Percentiles rank a stretch among this genome's conserved stretches.
phyloP scores from a whole-genome alignment of 2,888 invertebrate species.

The Amiota minor region DNA sequence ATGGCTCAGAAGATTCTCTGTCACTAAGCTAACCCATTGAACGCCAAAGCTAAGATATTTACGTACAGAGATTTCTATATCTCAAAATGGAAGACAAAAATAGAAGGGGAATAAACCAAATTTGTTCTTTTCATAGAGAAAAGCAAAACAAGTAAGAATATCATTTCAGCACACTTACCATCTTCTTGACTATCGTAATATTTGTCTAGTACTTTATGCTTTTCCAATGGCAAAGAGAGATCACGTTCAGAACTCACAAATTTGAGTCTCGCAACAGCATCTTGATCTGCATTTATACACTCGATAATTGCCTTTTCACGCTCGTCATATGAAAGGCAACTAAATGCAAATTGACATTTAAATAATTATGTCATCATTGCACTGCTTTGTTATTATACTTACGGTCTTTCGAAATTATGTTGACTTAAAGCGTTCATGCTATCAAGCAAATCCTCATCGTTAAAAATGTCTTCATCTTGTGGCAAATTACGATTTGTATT shows the following conservation, averaged over 20 bases:
- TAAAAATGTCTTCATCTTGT: conserved; percentile 41
- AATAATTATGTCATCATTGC: background rate
- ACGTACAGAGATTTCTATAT: conserved; percentile 76
- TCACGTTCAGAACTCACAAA: conserved; percentile 70
- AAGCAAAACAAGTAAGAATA: background rate
- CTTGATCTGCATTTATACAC: conserved; percentile 58
- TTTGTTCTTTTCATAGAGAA: background rate
- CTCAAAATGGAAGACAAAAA: conserved; percentile 7
- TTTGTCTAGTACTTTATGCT: conserved; percentile 67
- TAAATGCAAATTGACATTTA: conserved; percentile 20
- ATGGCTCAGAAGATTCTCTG: conserved; percentile 92
- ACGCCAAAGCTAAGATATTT: conserved; percentile 87
- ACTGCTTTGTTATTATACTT: background rate
- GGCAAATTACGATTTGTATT: conserved; percentile 54
- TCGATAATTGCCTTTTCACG: conserved; percentile 61
- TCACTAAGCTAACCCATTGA: conserved; percentile 87
- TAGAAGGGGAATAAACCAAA: too few species aligned
- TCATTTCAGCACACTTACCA: conserved; percentile 52
- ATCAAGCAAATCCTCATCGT: conserved; percentile 40
- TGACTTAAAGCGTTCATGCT: conserved; percentile 39
- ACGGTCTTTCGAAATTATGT: conserved; percentile 31
- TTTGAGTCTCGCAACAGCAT: conserved; percentile 58
- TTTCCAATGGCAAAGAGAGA: conserved; percentile 69
- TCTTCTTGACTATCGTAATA: conserved; percentile 71
- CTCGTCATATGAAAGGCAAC: conserved; percentile 54